phyloP scores from a whole-genome alignment of 92 coral and sea anemone species.

The Palythoa caribaeorum region DNA sequence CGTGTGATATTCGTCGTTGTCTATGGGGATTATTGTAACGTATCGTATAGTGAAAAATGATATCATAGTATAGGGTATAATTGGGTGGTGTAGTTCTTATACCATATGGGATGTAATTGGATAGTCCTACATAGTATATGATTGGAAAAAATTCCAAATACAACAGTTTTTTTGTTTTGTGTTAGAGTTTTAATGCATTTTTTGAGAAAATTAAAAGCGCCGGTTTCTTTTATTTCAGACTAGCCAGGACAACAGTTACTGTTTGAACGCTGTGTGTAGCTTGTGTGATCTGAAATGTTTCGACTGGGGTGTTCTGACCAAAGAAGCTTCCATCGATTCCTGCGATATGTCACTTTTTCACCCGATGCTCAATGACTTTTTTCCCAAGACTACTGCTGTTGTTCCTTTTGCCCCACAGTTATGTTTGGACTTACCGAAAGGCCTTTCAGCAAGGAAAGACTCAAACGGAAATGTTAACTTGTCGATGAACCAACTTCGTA shows the following conservation, averaged over 20 bases:
- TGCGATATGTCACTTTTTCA: conserved; percentile 35
- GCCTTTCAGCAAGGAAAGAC: conserved; percentile 41
- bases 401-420: conserved; percentile 61
- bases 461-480: conserved; percentile 60
- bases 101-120: too few relatives aligned
- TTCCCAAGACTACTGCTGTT: conserved; percentile 45
- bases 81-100: too few relatives aligned
- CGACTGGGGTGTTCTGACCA: conserved; percentile 78
- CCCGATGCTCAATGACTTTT: conserved; percentile 28
- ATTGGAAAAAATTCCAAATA: too few relatives aligned
- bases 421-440: conserved; percentile 44
- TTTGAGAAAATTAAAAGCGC: neutral
- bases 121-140: too few relatives aligned
- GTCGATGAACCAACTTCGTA: conserved; percentile 63
- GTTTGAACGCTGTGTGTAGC: conserved; percentile 57
- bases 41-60: too few relatives aligned
- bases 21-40: too few relatives aligned
- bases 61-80: too few relatives aligned
- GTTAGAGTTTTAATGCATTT: neutral
- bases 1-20: too few relatives aligned
- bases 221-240: conserved; percentile 46
- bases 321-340: conserved; percentile 23
- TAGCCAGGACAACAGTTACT: conserved; percentile 63
- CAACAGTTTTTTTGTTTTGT: neutral
- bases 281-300: conserved; percentile 58